Percentiles rank a stretch among this genome's conserved stretches.
These are phyloP conservation scores for Pachypanchax playfairii DNA, from an alignment of 2,113 vertebrate genomes.

Conservation along the genomic window DNA sequence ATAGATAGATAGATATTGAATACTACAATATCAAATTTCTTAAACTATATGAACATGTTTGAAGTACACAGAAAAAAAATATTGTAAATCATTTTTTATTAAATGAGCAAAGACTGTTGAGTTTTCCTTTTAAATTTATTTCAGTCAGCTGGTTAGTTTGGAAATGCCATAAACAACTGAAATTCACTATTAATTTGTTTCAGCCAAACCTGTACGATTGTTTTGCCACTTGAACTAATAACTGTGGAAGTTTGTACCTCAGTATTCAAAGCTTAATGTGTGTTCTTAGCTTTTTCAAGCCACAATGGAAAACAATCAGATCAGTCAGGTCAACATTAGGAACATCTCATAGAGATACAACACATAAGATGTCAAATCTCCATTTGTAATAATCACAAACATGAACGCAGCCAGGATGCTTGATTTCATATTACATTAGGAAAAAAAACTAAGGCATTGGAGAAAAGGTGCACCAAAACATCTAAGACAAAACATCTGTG, in stretches of 20 bases:
- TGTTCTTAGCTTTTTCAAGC: slow-evolving; percentile 25
- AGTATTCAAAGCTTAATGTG: slow-evolving; percentile 6
- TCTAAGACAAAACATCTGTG: slow-evolving; percentile 24
- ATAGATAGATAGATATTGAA: too few relatives aligned
- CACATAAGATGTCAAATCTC: slow-evolving; percentile 26
- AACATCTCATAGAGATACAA: slow-evolving; percentile 54
- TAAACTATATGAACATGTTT: too few relatives aligned
- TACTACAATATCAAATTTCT: too few relatives aligned
- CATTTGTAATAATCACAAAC: slow-evolving; percentile 34
- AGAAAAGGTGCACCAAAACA: slow-evolving; percentile 51
- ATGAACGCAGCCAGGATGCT: slow-evolving; percentile 29
- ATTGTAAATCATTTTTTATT: background rate
- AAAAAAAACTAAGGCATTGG: slow-evolving; percentile 56
- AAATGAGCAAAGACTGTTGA: background rate
- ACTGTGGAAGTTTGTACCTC: slow-evolving; percentile 15
- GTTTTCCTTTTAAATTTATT: slow-evolving; percentile 28
- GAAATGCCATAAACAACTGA: slow-evolving; percentile 37
- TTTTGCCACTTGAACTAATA: slow-evolving; percentile 34
- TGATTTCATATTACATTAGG: slow-evolving; percentile 26
- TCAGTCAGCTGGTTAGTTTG: slow-evolving; percentile 38
- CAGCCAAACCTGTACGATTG: slow-evolving; percentile 7
- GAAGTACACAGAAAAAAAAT: too few relatives aligned
- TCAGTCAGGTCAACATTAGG: slow-evolving; percentile 13
- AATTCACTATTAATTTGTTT: background rate
- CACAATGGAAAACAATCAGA: slow-evolving; percentile 11